phyloP scores from a whole-genome alignment of 2,888 invertebrate species.

The Auanema freiburgensis region DNA sequence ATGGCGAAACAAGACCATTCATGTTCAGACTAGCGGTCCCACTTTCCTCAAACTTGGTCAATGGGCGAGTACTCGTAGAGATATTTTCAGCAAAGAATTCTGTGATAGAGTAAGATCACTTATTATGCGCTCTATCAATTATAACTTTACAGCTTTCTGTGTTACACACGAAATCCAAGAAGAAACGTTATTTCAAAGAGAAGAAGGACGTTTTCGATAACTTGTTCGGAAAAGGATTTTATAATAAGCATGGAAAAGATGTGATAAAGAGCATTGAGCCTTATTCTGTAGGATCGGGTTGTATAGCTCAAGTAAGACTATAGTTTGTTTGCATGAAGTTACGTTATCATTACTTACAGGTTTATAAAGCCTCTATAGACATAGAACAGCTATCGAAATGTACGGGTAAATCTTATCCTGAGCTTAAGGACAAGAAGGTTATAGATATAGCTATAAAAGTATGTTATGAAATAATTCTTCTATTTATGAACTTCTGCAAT shows the following conservation, averaged over 20 bases:
- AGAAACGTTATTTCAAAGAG: slow-evolving; percentile 41
- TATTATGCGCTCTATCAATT: neutral
- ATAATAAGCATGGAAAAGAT: slow-evolving; percentile 49
- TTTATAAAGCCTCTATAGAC: slow-evolving; percentile 59
- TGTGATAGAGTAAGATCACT: slow-evolving; percentile 61
- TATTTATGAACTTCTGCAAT: neutral
- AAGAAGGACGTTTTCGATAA: slow-evolving; percentile 33
- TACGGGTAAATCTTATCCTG: slow-evolving; percentile 27
- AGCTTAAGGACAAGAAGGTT: slow-evolving; percentile 29
- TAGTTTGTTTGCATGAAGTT: neutral
- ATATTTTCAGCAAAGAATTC: slow-evolving; percentile 67
- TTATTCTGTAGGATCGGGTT: slow-evolving; percentile 69
- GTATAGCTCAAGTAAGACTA: slow-evolving; percentile 68
- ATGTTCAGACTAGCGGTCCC: slow-evolving; percentile 65
- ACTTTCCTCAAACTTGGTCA: slow-evolving; percentile 70
- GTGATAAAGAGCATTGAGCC: slow-evolving; percentile 65
- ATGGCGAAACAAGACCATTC: neutral
- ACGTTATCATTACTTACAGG: slow-evolving; percentile 36
- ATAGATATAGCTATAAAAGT: slow-evolving; percentile 51
- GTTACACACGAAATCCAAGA: slow-evolving; percentile 50
- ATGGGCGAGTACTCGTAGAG: slow-evolving; percentile 69
- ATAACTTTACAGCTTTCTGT: slow-evolving; percentile 38
- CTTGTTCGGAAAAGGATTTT: slow-evolving; percentile 50
- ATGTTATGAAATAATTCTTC: neutral
- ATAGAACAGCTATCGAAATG: slow-evolving; percentile 38